phyloP scores from a whole-genome alignment of 2,113 vertebrate genomes.

The Muntiacus reevesi region DNA sequence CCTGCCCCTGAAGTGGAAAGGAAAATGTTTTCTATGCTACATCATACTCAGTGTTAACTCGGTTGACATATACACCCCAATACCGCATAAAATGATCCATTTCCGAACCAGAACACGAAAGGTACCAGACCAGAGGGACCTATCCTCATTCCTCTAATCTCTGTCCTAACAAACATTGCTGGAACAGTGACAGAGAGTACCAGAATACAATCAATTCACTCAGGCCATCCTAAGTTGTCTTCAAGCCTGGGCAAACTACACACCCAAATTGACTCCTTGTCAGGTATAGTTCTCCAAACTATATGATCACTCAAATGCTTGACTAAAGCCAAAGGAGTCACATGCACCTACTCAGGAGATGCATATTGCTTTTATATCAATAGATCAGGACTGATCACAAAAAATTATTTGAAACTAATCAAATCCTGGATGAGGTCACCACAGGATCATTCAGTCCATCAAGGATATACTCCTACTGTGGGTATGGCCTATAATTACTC shows the following conservation, averaged over 20 bases:
- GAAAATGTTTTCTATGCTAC: background rate
- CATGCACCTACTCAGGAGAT: background rate
- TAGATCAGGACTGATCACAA: background rate
- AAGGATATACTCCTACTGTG: background rate
- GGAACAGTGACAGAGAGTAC: background rate
- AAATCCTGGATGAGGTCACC: background rate
- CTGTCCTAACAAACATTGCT: background rate
- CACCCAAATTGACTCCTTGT: background rate
- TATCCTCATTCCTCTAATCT: background rate
- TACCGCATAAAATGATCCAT: background rate
- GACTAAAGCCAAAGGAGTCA: background rate
- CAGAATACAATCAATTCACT: background rate
- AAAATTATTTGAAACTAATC: background rate
- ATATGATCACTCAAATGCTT: background rate
- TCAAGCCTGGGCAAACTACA: background rate
- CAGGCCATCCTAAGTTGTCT: background rate
- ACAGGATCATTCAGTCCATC: background rate
- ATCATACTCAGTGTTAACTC: background rate
- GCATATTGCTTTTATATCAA: background rate
- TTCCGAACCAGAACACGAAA: background rate
- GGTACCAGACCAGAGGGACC: background rate
- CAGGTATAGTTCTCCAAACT: background rate
- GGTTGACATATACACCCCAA: background rate
- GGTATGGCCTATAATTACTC: background rate
- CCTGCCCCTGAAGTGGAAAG: background rate